These are phyloP conservation scores for Synanthedon vespiformis DNA, from an alignment of 2,888 invertebrate species.

Conservation along the genomic window DNA sequence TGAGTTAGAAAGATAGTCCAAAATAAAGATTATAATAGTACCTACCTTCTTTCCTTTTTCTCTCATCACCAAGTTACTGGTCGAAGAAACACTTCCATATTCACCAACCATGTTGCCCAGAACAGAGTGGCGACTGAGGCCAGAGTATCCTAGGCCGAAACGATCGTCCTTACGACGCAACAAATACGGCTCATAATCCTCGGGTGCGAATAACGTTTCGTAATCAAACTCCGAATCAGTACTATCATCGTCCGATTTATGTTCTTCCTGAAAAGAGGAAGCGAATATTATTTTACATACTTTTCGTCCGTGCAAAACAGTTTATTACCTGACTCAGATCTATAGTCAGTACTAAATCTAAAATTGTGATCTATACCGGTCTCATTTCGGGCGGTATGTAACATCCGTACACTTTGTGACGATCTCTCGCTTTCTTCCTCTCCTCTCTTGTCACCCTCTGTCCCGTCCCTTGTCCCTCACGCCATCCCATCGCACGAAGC, in stretches of 20 bases:
- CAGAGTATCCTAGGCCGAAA: conserved; percentile 83
- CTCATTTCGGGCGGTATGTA: conserved; percentile 51
- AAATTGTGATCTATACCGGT: conserved; percentile 16
- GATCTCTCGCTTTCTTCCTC: conserved; percentile 38
- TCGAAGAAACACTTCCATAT: conserved; percentile 29
- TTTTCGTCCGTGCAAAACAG: too few species aligned
- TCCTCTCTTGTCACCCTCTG: conserved; percentile 47
- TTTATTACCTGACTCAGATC: too few species aligned
- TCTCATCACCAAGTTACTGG: conserved; percentile 49
- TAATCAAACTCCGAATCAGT: conserved; percentile 60
- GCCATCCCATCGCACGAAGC: conserved; percentile 93
- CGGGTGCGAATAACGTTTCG: conserved; percentile 79
- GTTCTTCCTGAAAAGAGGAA: conserved; percentile 22
- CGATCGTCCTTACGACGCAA: conserved; percentile 82
- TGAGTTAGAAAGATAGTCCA: too few species aligned
- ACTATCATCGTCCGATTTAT: conserved; percentile 23
- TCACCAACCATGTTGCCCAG: conserved; percentile 51
- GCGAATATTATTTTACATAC: conserved; percentile 21
- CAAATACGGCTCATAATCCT: conserved; percentile 82
- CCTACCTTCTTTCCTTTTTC: conserved; percentile 59
- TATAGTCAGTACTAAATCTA: too few species aligned
- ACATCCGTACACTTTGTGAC: conserved; percentile 55
- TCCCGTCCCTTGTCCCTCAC: conserved; percentile 87
- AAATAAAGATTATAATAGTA: background rate
- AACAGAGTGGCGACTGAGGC: conserved; percentile 76